Conservation (phyloP, 1,140 invertebrate species). For the Lucilia sericata region DNA sequence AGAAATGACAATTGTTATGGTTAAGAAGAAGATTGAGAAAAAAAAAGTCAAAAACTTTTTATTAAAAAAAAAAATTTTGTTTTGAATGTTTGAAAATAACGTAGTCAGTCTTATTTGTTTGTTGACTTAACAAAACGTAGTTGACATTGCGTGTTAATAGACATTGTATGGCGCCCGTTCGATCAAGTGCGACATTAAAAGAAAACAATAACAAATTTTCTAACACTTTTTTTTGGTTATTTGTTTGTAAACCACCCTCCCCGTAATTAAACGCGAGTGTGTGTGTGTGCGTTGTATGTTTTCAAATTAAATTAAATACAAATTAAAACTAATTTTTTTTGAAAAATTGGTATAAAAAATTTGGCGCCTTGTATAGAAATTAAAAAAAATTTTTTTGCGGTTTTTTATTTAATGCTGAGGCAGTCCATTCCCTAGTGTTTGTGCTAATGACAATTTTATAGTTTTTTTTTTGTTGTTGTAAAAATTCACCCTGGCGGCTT, state of each 20-base stretch:
- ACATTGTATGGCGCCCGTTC: slow-evolving; percentile 38
- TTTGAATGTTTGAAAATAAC: background rate
- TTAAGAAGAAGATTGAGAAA: background rate
- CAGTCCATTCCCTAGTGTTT: background rate
- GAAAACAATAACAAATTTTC: background rate
- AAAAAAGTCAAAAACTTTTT: background rate
- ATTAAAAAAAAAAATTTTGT: background rate
- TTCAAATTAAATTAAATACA: background rate
- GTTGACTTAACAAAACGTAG: slow-evolving; percentile 11
- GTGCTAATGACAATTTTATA: background rate
- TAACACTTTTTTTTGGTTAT: background rate
- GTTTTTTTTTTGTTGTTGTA: too few relatives aligned
- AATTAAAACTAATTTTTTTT: background rate
- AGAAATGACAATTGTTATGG: background rate
- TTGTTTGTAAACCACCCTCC: background rate
- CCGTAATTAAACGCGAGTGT: background rate
- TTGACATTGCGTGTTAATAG: slow-evolving; percentile 44
- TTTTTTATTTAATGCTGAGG: too few relatives aligned
- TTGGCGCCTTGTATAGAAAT: background rate
- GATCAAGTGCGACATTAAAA: slow-evolving; percentile 1
- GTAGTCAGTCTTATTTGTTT: background rate
- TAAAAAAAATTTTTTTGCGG: background rate
- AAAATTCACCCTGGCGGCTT: background rate
- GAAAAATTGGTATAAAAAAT: background rate
- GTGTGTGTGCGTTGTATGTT: background rate